A percentile compares a stretch with the other conserved stretches of the same genome.
Conservation (phyloP, 2,113 vertebrate genomes). For the Calidris pugnax region DNA sequence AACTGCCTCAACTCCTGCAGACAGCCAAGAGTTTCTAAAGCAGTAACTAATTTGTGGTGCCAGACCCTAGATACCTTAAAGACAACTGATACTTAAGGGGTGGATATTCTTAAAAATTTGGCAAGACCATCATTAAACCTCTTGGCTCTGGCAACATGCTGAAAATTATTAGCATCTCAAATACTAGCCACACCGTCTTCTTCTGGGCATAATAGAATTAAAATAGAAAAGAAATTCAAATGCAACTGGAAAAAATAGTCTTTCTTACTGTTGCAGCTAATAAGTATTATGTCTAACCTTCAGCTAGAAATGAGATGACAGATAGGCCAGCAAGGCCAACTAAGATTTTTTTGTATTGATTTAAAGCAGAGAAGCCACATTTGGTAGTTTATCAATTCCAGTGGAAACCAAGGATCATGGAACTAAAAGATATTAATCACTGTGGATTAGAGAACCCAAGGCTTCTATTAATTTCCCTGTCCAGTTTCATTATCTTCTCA, state of each 20-base stretch:
- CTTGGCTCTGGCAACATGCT: neutral
- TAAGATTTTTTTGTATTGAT: constrained; percentile 65
- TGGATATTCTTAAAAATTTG: neutral
- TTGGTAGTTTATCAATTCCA: constrained; percentile 74
- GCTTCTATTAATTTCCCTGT: constrained; percentile 76
- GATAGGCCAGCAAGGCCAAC: constrained; percentile 32
- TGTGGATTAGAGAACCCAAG: constrained; percentile 73
- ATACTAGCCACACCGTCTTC: neutral
- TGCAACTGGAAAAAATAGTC: neutral
- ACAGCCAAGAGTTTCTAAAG: neutral
- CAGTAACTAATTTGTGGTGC: neutral
- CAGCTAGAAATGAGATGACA: constrained; percentile 32
- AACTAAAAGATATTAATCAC: constrained; percentile 77
- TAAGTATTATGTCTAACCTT: neutral
- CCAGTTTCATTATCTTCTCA: constrained; percentile 76
- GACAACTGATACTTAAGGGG: neutral
- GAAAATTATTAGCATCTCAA: neutral
- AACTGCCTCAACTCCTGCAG: neutral
- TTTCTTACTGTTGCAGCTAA: neutral
- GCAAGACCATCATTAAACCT: neutral
- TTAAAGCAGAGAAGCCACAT: constrained; percentile 71
- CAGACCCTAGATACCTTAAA: neutral
- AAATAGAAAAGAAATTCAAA: neutral
- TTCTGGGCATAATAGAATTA: neutral
- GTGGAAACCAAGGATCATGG: constrained; percentile 75